A percentile compares a stretch with the other conserved stretches of the same genome.
Evolutionary conservation across 2,888 invertebrate species (phyloP).

Genomic region (Nesidiocoris tenuis): DNA sequence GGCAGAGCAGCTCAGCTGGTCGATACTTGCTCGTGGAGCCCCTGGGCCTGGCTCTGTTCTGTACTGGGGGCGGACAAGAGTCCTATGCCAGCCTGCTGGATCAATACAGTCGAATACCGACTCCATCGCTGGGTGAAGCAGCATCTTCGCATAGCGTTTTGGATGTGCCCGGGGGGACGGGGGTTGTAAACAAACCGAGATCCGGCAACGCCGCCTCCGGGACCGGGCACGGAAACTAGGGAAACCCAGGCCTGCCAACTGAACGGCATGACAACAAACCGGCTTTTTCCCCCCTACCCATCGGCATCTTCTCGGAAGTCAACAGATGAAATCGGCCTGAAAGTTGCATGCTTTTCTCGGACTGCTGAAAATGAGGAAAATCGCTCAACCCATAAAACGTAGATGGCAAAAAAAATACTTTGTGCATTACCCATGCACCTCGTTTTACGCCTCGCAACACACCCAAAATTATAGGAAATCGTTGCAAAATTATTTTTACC

Average conservation of each 20-base stretch:
- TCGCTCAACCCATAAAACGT: no score
- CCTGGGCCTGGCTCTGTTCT: not conserved
- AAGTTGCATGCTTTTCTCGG: no score
- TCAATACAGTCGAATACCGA: not conserved
- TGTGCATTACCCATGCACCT: no score
- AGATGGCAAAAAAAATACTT: no score
- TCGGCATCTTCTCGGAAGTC: not conserved
- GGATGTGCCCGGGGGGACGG: not conserved
- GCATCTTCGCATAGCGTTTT: not conserved
- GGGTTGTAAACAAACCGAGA: conserved; percentile 41
- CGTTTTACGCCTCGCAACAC: no score
- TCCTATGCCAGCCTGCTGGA: conserved; percentile 19
- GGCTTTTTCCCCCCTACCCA: conserved; percentile 11
- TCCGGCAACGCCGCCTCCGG: conserved; percentile 36
- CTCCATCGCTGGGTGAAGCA: conserved; percentile 1
- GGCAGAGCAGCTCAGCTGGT: conserved; percentile 38
- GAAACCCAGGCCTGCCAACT: conserved; percentile 18
- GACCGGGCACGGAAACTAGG: not conserved
- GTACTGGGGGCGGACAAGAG: not conserved
- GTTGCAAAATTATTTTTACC: no score
- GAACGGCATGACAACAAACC: conserved; percentile 35
- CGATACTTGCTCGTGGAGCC: conserved; percentile 13
- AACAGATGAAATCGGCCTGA: no score
- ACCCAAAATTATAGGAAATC: no score
- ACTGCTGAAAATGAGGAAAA: no score